Evolutionary conservation across 2,888 invertebrate species (phyloP).

Genomic region (Myopa testacea): DNA sequence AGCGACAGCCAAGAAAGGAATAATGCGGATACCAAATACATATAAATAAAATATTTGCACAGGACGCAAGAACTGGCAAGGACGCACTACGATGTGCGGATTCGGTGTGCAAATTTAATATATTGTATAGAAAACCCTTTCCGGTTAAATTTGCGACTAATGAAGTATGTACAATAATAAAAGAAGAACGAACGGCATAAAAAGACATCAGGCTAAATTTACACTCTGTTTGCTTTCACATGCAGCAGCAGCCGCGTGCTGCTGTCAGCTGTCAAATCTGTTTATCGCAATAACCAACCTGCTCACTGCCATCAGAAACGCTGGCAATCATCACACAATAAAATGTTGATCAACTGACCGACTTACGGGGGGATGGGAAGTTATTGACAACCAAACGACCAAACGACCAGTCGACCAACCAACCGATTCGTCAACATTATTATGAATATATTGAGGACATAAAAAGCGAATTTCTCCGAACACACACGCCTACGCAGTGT

Average conservation of each 20-base stretch:
- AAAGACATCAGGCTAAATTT: conserved; percentile 18
- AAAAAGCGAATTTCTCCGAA: not conserved
- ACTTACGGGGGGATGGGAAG: not conserved
- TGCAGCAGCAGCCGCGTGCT: not conserved
- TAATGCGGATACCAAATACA: conserved; percentile 16
- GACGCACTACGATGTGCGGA: not conserved
- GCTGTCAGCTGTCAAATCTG: conserved; percentile 18
- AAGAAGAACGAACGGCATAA: not conserved
- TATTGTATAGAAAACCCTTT: not conserved
- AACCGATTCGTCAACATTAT: conserved; percentile 22
- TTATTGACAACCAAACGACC: not conserved
- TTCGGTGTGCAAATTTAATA: not conserved
- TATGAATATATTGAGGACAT: conserved; percentile 12
- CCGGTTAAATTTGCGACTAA: not conserved
- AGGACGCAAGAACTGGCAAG: not conserved
- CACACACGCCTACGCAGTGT: not conserved
- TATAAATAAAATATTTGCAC: conserved; percentile 30
- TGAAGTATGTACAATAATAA: conserved; percentile 10
- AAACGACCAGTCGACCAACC: not conserved
- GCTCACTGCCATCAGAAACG: not conserved
- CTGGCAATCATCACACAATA: conserved; percentile 9
- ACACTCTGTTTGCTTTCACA: conserved; percentile 24
- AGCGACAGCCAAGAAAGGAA: conserved; percentile 20
- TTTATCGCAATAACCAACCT: conserved; percentile 20
- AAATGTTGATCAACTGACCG: conserved; percentile 29